Evolutionary conservation across 2,888 invertebrate genomes (phyloP).

Genomic region (Catocala fraxini): DNA sequence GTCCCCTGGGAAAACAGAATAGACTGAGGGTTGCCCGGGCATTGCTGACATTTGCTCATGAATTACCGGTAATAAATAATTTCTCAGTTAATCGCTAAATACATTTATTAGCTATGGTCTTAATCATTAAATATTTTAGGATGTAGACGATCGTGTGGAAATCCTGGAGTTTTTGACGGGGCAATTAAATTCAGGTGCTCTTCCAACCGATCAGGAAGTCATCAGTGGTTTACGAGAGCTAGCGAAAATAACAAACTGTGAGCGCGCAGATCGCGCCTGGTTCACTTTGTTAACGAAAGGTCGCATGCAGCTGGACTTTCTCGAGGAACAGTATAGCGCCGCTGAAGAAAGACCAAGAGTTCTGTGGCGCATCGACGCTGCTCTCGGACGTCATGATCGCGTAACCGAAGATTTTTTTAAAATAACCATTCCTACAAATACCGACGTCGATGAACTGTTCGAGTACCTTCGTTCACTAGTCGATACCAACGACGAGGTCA

Average conservation of each 20-base stretch:
- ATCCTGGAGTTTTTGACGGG: slow-evolving; percentile 77
- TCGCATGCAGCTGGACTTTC: slow-evolving; percentile 57
- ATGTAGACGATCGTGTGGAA: slow-evolving; percentile 69
- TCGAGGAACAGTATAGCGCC: slow-evolving; percentile 47
- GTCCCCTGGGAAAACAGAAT: slow-evolving; percentile 84
- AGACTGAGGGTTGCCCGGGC: slow-evolving; percentile 77
- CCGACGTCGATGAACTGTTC: slow-evolving; percentile 76
- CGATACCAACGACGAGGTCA: slow-evolving; percentile 51
- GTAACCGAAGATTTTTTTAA: slow-evolving; percentile 69
- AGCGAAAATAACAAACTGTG: slow-evolving; percentile 60
- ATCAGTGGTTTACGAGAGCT: slow-evolving; percentile 62
- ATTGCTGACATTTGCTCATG: slow-evolving; percentile 59
- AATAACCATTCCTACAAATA: slow-evolving; percentile 63
- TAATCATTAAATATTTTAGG: slow-evolving; percentile 58
- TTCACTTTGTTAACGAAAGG: slow-evolving; percentile 60
- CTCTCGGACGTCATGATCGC: slow-evolving; percentile 56
- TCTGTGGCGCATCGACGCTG: slow-evolving; percentile 67
- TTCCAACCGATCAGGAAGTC: slow-evolving; percentile 75
- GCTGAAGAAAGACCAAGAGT: slow-evolving; percentile 64
- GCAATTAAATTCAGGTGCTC: slow-evolving; percentile 71
- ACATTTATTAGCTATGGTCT: too few relatives aligned
- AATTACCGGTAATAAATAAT: slow-evolving; percentile 37
- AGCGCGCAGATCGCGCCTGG: slow-evolving; percentile 77
- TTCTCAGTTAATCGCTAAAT: not conserved
- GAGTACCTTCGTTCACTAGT: slow-evolving; percentile 65